Percentiles rank a stretch among this genome's conserved stretches.
Evolutionary conservation across 2,888 invertebrate genomes (phyloP).

Genomic region (Zeuzera pyrina): DNA sequence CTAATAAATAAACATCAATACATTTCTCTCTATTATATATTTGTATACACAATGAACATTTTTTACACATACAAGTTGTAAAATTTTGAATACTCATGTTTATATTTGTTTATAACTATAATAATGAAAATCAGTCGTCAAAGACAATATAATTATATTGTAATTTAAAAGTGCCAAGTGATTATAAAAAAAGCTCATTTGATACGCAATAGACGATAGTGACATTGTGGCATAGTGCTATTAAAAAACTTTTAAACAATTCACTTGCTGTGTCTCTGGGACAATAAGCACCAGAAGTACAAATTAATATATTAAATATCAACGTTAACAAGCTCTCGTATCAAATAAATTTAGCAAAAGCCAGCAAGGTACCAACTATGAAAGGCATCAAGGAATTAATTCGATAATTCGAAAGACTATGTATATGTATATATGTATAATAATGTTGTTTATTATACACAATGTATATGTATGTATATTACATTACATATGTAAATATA

Average conservation of each 20-base stretch:
- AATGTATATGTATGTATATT: too few relatives aligned
- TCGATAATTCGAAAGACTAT: not conserved
- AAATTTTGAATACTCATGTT: constrained; percentile 32
- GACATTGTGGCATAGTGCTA: too few relatives aligned
- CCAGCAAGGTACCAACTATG: too few relatives aligned
- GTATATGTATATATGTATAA: not conserved
- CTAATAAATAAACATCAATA: constrained; percentile 36
- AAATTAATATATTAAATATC: too few relatives aligned
- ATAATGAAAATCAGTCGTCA: constrained; percentile 65
- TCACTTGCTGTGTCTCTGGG: constrained; percentile 1
- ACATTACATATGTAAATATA: not conserved
- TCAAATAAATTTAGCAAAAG: too few relatives aligned
- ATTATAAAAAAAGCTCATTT: constrained; percentile 28
- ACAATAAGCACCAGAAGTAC: not conserved
- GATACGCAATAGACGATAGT: too few relatives aligned
- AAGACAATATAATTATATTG: constrained; percentile 31
- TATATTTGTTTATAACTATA: constrained; percentile 34
- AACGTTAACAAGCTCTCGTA: too few relatives aligned
- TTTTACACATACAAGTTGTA: constrained; percentile 45
- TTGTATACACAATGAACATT: constrained; percentile 45
- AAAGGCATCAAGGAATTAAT: not conserved
- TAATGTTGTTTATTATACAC: too few relatives aligned
- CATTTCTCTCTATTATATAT: constrained; percentile 30
- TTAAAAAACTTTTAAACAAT: too few relatives aligned
- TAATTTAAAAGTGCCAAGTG: not conserved